Evolutionary conservation across 1,140 invertebrate genomes (phyloP).

Genomic region (Drosophila pruinosa): DNA sequence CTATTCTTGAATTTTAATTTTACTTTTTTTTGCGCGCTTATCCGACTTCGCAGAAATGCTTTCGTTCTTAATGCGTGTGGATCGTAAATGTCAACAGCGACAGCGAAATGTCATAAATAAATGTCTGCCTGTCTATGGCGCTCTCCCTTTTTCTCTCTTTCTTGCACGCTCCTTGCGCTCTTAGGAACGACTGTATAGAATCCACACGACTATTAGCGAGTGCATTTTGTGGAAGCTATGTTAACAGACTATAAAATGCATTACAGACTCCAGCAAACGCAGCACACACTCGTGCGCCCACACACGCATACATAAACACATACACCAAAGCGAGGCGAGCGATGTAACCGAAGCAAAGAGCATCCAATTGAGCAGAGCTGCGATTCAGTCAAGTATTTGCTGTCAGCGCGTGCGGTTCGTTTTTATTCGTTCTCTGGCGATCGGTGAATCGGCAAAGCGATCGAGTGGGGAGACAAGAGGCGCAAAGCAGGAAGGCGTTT

Average conservation of each 20-base stretch:
- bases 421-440: conserved; percentile 31
- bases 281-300: neutral
- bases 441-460: neutral
- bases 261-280: conserved; percentile 25
- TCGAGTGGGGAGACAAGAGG: conserved; percentile 6
- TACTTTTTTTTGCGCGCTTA: neutral
- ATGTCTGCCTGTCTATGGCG: neutral
- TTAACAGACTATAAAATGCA: neutral
- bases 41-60: conserved; percentile 8
- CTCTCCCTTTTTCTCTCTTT: neutral
- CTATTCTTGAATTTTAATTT: neutral
- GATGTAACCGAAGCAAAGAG: conserved; percentile 52
- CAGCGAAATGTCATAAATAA: conserved; percentile 41
- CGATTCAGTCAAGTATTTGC: conserved; percentile 66
- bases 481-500: conserved; percentile 20
- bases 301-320: neutral
- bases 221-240: conserved; percentile 29
- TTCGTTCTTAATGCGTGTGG: conserved; percentile 38
- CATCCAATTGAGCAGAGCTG: conserved; percentile 32
- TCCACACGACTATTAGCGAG: neutral
- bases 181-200: neutral
- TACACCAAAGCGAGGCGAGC: neutral
- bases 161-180: neutral
- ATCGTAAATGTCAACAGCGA: conserved; percentile 39
- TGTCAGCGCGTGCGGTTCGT: conserved; percentile 64